Percentiles rank a stretch among this genome's conserved stretches.
phyloP scores from a whole-genome alignment of 2,797 vertebrate genomes.

The Sphenodon punctatus region DNA sequence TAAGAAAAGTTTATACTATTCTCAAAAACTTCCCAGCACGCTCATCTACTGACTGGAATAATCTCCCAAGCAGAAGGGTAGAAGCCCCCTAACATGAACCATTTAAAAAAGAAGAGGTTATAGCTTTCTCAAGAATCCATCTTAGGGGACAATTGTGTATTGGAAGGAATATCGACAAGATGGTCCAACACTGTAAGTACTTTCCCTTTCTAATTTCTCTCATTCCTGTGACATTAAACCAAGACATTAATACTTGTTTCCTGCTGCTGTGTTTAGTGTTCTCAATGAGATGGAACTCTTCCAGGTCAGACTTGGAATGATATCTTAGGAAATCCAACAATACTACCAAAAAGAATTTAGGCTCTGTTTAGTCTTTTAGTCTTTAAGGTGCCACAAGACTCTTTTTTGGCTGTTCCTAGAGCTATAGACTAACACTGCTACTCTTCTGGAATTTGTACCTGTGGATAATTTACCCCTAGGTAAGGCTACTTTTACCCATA shows the following conservation, averaged over 20 bases:
- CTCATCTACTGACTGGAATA: not conserved
- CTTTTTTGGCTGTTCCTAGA: too few relatives aligned
- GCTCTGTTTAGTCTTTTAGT: too few relatives aligned
- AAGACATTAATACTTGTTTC: not conserved
- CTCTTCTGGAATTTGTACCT: too few relatives aligned
- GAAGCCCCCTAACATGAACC: not conserved
- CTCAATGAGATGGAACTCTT: too few relatives aligned
- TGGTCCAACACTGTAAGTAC: not conserved
- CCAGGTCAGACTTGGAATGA: too few relatives aligned
- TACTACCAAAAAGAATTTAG: not conserved
- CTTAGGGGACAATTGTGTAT: not conserved
- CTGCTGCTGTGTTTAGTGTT: not conserved
- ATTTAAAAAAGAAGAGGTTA: too few relatives aligned
- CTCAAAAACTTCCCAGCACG: not conserved
- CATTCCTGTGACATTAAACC: not conserved
- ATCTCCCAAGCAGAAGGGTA: not conserved
- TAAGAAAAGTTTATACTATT: not conserved
- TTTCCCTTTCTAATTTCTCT: not conserved
- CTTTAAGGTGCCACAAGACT: too few relatives aligned
- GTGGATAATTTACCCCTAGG: too few relatives aligned
- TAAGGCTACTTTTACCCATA: too few relatives aligned
- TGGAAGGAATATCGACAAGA: not conserved
- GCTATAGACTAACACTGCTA: too few relatives aligned
- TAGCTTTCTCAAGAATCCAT: not conserved
- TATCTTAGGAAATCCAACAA: not conserved